Evolutionary conservation across 2,888 invertebrate species (phyloP).

Genomic region (Napeogenes sylphis): DNA sequence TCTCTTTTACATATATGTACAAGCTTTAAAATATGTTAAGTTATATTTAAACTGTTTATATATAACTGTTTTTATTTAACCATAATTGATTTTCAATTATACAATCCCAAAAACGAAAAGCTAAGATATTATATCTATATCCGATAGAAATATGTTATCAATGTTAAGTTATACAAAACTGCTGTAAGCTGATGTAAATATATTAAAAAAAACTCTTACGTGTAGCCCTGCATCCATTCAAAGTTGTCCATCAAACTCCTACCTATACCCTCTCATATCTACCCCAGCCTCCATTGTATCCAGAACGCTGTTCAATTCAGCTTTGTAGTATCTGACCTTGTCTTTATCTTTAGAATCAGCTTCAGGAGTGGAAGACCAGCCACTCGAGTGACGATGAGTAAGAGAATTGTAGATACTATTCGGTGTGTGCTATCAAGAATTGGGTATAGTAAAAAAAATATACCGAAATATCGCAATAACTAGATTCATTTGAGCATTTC

Average conservation of each 20-base stretch:
- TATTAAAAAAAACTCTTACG: conserved; percentile 48
- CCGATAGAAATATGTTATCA: too few relatives aligned
- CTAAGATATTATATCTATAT: too few relatives aligned
- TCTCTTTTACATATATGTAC: conserved; percentile 61
- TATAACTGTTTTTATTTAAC: too few relatives aligned
- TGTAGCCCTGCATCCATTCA: conserved; percentile 79
- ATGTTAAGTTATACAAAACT: too few relatives aligned
- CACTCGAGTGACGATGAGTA: conserved; percentile 72
- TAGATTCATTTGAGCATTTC: background rate
- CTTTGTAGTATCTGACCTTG: conserved; percentile 61
- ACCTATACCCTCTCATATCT: conserved; percentile 72
- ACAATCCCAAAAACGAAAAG: too few relatives aligned
- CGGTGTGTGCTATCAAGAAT: conserved; percentile 65
- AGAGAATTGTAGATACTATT: conserved; percentile 77
- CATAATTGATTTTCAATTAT: too few relatives aligned
- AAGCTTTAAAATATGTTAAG: too few relatives aligned
- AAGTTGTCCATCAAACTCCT: conserved; percentile 82
- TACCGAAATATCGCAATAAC: background rate
- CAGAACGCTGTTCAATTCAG: conserved; percentile 60
- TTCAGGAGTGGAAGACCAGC: conserved; percentile 60
- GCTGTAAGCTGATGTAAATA: too few relatives aligned
- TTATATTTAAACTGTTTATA: too few relatives aligned
- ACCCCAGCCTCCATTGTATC: conserved; percentile 65
- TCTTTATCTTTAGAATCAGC: conserved; percentile 60
- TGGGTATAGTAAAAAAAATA: conserved; percentile 8